Evolutionary conservation across 2,113 vertebrate genomes (phyloP).

Genomic region (Chamaea fasciata): DNA sequence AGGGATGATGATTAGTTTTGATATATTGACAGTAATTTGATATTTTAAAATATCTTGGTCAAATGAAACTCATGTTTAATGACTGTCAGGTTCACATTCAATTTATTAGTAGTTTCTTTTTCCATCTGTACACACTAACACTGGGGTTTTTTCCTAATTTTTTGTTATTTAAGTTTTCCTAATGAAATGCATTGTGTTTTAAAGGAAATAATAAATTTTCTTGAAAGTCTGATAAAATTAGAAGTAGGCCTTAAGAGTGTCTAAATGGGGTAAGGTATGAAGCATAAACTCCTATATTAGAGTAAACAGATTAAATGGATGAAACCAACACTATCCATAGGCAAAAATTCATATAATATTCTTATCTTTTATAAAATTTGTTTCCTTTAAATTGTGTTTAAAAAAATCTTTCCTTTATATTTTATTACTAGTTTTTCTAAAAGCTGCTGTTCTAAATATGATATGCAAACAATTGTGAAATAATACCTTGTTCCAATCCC

Average conservation of each 20-base stretch:
- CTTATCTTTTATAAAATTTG: neutral
- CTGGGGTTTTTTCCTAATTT: neutral
- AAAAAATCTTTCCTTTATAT: neutral
- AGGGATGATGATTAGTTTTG: neutral
- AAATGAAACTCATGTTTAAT: neutral
- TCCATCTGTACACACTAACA: neutral
- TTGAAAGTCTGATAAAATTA: neutral
- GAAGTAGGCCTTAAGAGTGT: neutral
- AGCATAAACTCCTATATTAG: neutral
- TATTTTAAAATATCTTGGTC: slow-evolving; percentile 10
- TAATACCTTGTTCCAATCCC: neutral
- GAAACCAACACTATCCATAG: neutral
- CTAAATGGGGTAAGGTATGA: neutral
- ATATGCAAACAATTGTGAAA: neutral
- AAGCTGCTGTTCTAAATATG: neutral
- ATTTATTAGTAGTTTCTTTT: neutral
- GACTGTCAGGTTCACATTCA: neutral
- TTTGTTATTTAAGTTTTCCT: neutral
- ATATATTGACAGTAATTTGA: neutral
- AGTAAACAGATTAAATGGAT: neutral
- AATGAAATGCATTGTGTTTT: neutral
- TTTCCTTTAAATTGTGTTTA: neutral
- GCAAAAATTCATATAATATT: neutral
- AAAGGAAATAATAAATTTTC: neutral
- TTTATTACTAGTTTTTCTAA: neutral